Percentiles rank a stretch among this genome's conserved stretches.
Conservation (phyloP, 2,113 vertebrate genomes). For the Morone chrysops region DNA sequence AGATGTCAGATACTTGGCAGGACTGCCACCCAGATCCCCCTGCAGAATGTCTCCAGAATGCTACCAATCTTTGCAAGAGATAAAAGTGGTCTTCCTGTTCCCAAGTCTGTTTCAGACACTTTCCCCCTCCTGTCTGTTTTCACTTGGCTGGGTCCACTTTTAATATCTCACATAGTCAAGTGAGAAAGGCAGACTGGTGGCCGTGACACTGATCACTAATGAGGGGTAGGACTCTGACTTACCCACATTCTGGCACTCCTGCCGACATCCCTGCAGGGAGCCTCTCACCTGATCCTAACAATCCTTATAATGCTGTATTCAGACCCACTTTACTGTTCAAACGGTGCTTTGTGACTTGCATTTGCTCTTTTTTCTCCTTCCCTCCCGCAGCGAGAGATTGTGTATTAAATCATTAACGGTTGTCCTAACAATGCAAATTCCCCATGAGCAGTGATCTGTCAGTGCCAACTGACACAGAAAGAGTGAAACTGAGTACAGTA, state of each 20-base stretch:
- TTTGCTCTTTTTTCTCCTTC: not conserved
- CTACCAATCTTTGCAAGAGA: slow-evolving; percentile 23
- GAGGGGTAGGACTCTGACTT: slow-evolving; percentile 51
- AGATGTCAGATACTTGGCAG: slow-evolving; percentile 65
- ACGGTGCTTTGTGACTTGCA: slow-evolving; percentile 17
- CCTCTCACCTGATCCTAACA: slow-evolving; percentile 37
- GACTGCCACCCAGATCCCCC: slow-evolving; percentile 21
- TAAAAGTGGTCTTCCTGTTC: slow-evolving; percentile 31
- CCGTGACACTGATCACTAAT: slow-evolving; percentile 53
- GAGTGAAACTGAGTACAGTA: not conserved
- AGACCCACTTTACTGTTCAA: slow-evolving; percentile 46
- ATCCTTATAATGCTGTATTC: slow-evolving; percentile 29
- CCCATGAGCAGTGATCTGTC: slow-evolving; percentile 26
- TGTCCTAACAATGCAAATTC: slow-evolving; percentile 56
- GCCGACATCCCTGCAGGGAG: slow-evolving; percentile 46
- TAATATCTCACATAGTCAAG: slow-evolving; percentile 48
- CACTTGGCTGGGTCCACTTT: slow-evolving; percentile 53
- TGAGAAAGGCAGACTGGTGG: slow-evolving; percentile 40
- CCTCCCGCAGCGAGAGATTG: slow-evolving; percentile 39
- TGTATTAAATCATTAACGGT: slow-evolving; percentile 58
- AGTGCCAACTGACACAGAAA: slow-evolving; percentile 23
- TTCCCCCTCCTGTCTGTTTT: slow-evolving; percentile 34
- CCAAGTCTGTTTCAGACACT: slow-evolving; percentile 25
- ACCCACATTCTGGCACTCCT: slow-evolving; percentile 31
- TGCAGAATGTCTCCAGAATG: slow-evolving; percentile 43